Evolutionary conservation across 35 echinoderm and acorn worm species (phyloP).

Genomic region (Ptychodera flava): DNA sequence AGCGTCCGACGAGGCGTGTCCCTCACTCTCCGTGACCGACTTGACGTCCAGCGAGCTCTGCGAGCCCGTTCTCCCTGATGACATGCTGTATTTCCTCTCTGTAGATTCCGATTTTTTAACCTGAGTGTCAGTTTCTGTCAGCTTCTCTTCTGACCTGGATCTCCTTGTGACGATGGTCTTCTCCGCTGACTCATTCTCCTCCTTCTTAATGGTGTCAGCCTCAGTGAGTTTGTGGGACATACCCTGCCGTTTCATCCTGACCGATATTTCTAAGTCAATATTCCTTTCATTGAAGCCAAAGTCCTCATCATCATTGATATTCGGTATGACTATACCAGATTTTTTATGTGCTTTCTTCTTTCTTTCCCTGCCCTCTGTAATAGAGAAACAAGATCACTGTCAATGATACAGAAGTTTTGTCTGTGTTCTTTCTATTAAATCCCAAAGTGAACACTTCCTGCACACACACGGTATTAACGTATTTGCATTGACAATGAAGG

Average conservation of each 20-base stretch:
- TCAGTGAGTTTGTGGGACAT: neutral
- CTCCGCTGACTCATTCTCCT: slow-evolving; percentile 27
- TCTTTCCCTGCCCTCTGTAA: neutral
- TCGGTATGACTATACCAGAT: neutral
- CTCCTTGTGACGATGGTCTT: slow-evolving; percentile 8
- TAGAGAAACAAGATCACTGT: too few species aligned
- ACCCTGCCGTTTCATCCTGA: slow-evolving; percentile 8
- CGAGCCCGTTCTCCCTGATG: slow-evolving; percentile 19
- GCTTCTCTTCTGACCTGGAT: slow-evolving; percentile 17
- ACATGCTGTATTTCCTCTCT: neutral
- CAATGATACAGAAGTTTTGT: too few species aligned
- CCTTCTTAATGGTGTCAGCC: neutral
- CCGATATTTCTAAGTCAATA: slow-evolving; percentile 38
- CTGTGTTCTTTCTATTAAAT: too few species aligned
- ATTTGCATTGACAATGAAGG: slow-evolving; percentile 10
- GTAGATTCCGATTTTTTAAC: neutral
- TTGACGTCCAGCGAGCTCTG: slow-evolving; percentile 27
- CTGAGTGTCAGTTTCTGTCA: slow-evolving; percentile 22
- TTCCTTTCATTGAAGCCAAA: slow-evolving; percentile 53
- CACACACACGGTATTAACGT: slow-evolving; percentile 43
- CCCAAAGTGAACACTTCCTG: too few species aligned
- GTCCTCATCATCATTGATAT: slow-evolving; percentile 32
- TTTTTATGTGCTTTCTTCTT: neutral
- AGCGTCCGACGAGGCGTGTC: slow-evolving; percentile 8
- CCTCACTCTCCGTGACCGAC: neutral